These are phyloP conservation scores for Xanthostigma xanthostigma DNA, from an alignment of 2,888 invertebrate genomes.

Conservation along the genomic window DNA sequence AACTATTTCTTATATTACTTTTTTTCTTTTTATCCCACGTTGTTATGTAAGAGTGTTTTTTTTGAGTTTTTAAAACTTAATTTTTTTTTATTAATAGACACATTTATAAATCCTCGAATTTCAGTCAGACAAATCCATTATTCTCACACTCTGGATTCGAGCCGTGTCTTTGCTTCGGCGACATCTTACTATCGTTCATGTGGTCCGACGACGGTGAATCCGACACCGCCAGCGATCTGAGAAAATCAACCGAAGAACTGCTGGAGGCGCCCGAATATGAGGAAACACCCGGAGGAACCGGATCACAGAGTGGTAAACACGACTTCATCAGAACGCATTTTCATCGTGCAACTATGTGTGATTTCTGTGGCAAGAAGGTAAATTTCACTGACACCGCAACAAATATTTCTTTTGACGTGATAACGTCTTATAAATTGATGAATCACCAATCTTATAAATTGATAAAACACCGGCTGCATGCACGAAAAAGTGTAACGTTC, in stretches of 20 bases:
- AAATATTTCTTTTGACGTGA: no score
- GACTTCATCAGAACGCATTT: slow-evolving; percentile 82
- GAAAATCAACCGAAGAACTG: slow-evolving; percentile 8
- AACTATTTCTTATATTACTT: no score
- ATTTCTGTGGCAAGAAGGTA: slow-evolving; percentile 88
- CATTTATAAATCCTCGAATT: no score
- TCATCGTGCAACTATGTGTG: slow-evolving; percentile 77
- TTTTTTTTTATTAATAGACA: no score
- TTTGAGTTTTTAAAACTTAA: no score
- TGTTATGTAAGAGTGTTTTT: no score
- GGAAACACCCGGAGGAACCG: not conserved
- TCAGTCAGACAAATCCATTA: slow-evolving; percentile 49
- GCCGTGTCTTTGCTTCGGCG: slow-evolving; percentile 81
- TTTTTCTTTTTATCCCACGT: no score
- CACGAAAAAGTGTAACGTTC: no score
- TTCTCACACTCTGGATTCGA: slow-evolving; percentile 77
- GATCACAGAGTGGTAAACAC: slow-evolving; percentile 28
- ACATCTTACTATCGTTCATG: slow-evolving; percentile 70
- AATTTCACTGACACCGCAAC: no score
- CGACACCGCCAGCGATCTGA: slow-evolving; percentile 22
- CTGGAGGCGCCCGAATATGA: not conserved
- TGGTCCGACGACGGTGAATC: slow-evolving; percentile 39
- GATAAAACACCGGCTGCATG: no score
- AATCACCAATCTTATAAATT: no score
- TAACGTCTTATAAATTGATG: no score